A percentile compares a stretch with the other conserved stretches of the same genome.
These are phyloP conservation scores for Parauchenoglanis punctatus DNA, from an alignment of 2,797 vertebrate genomes.

Conservation along the genomic window DNA sequence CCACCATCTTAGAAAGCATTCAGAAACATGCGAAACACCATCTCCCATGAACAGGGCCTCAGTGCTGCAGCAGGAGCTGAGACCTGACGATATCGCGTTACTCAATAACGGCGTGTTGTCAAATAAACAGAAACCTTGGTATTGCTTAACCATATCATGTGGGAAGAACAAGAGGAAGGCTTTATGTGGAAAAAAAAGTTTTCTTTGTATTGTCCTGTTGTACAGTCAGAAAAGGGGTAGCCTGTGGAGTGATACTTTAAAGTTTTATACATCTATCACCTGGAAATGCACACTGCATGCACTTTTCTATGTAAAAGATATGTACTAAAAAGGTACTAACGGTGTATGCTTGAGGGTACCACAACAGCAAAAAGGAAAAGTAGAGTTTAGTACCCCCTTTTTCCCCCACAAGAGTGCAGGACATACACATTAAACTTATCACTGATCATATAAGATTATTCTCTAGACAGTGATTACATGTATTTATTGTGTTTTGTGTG, in stretches of 20 bases:
- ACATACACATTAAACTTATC: background rate
- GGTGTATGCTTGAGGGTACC: background rate
- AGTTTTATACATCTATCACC: background rate
- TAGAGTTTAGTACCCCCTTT: background rate
- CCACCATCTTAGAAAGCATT: slow-evolving; percentile 57
- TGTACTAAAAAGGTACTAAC: background rate
- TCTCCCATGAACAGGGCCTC: slow-evolving; percentile 17
- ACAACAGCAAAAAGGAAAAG: background rate
- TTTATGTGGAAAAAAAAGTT: background rate
- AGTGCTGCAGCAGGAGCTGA: slow-evolving; percentile 1
- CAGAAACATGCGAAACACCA: slow-evolving; percentile 37
- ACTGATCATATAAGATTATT: background rate
- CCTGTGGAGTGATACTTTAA: background rate
- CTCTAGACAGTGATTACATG: background rate
- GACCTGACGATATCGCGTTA: slow-evolving; percentile 39
- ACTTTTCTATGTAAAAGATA: background rate
- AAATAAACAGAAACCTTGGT: slow-evolving; percentile 43
- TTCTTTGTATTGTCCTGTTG: background rate
- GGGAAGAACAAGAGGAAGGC: slow-evolving; percentile 18
- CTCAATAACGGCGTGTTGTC: slow-evolving; percentile 42
- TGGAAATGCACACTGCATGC: background rate
- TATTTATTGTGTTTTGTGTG: background rate
- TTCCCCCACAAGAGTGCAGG: background rate
- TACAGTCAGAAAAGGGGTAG: too few species aligned
- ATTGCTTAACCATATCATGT: slow-evolving; percentile 3